A percentile compares a stretch with the other conserved stretches of the same genome.
phyloP scores from a whole-genome alignment of 1,140 invertebrate genomes.

The Ganaspis sp. region DNA sequence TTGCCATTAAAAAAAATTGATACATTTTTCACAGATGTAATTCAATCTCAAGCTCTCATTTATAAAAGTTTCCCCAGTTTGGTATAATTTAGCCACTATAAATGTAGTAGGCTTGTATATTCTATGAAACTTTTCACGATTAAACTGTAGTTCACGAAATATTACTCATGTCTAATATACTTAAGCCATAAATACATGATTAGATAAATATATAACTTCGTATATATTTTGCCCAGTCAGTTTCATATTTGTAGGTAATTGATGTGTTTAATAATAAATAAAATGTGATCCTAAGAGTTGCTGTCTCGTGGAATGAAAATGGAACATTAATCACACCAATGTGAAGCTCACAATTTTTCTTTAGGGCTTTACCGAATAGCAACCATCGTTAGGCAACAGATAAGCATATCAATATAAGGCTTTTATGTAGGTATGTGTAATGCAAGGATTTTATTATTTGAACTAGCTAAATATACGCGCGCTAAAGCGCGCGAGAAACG shows the following conservation, averaged over 20 bases:
- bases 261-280: constrained; percentile 3
- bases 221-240: not conserved
- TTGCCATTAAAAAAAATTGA: constrained; percentile 3
- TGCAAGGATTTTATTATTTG: too few relatives aligned
- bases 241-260: not conserved
- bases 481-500: too few relatives aligned
- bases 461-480: too few relatives aligned
- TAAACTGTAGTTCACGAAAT: not conserved
- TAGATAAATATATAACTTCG: not conserved
- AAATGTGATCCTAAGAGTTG: not conserved
- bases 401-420: not conserved
- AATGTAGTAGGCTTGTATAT: not conserved
- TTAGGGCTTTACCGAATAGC: not conserved
- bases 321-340: not conserved
- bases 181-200: not conserved
- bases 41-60: not conserved
- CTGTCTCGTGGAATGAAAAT: not conserved
- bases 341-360: not conserved
- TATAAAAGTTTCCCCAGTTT: not conserved
- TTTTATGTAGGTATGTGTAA: too few relatives aligned
- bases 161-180: not conserved
- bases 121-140: not conserved
- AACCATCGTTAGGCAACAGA: not conserved
- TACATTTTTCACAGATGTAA: constrained; percentile 8
- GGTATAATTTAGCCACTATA: not conserved